Base-by-base conservation (phyloP, 2,113 vertebrate species). In the Spea multiplicata region DNA sequence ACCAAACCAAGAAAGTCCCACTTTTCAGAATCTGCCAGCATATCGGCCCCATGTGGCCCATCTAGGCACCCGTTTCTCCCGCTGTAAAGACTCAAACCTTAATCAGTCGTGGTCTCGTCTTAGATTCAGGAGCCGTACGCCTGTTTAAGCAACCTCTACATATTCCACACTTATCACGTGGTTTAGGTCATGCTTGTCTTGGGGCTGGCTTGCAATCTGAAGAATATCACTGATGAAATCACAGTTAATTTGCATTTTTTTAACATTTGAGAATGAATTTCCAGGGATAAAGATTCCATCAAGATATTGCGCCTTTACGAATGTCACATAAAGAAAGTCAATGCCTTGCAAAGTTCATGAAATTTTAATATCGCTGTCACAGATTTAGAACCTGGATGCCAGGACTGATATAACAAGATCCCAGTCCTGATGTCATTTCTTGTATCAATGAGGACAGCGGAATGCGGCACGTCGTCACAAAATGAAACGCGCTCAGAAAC, bases 361-460 rank as follows among this genome's bases (percentile, higher is more conserved):
- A 47, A 68, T n/a, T 9, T 6, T 48, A 47, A 68, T 14, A 48
- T 12, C 46, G 66, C 44, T 68, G 66, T 68, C 66, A 66, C 65
- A 44, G 65, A 45, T 44, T 44, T 5, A 66, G 8, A 17, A 45
- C 5, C 8, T 10, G n/a, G 66, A 44, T 68, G 66, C 66, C 66
- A 68, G 4, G 12, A 47, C 66, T 68, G 4, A 48, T 68, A 46
- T 10, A 47, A 5, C 44, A 13, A 17, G n/a, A 64, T 1, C 66
- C 30, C 1, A 3, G 4, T 46, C 13, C 5, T n/a, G 66, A 68
- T 64, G 61, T 68, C 66, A 68, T 68, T 47, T 47, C 7, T 30
- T 47, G 44, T 68, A 68, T 68, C 5, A 4, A 68, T 5, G 44
- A 47, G 44, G 13, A 44, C 45, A 47, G 66, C 66, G 3, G 9